Conservation (phyloP, 2,888 invertebrate genomes). For the Drosophila rellima region DNA sequence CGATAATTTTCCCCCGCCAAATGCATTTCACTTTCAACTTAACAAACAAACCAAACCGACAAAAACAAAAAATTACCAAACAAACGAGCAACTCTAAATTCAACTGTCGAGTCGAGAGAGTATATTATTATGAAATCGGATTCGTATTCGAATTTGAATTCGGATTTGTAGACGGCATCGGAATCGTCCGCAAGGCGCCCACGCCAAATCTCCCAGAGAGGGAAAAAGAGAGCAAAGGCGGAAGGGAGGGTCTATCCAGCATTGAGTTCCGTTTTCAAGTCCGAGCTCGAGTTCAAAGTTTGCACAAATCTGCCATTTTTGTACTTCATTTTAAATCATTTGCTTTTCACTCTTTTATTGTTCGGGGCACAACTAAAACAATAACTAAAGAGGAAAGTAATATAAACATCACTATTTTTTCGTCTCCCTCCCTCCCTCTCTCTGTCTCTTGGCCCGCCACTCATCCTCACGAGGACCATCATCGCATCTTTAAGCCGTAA, state of each 20-base stretch:
- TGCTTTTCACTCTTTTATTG: slow-evolving; percentile 60
- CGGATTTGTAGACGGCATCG: slow-evolving; percentile 20
- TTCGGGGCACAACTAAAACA: slow-evolving; percentile 42
- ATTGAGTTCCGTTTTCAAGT: slow-evolving; percentile 57
- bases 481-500: slow-evolving; percentile 19
- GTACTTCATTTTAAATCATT: slow-evolving; percentile 70
- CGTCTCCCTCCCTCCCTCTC: background rate
- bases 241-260: slow-evolving; percentile 9
- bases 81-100: slow-evolving; percentile 39
- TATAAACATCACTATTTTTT: slow-evolving; percentile 57
- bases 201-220: slow-evolving; percentile 53
- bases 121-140: slow-evolving; percentile 76
- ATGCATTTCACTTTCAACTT: slow-evolving; percentile 77
- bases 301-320: slow-evolving; percentile 40
- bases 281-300: slow-evolving; percentile 74
- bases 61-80: slow-evolving; percentile 27
- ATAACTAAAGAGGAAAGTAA: slow-evolving; percentile 53
- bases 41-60: slow-evolving; percentile 65
- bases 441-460: background rate
- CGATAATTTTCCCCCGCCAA: slow-evolving; percentile 68
- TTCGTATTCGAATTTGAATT: slow-evolving; percentile 17
- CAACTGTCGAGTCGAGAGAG: slow-evolving; percentile 38
- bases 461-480: slow-evolving; percentile 37
- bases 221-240: background rate
- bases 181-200: slow-evolving; percentile 62